These are phyloP conservation scores for Centruroides vittatus DNA, from an alignment of 1,140 invertebrate species.

Conservation along the genomic window DNA sequence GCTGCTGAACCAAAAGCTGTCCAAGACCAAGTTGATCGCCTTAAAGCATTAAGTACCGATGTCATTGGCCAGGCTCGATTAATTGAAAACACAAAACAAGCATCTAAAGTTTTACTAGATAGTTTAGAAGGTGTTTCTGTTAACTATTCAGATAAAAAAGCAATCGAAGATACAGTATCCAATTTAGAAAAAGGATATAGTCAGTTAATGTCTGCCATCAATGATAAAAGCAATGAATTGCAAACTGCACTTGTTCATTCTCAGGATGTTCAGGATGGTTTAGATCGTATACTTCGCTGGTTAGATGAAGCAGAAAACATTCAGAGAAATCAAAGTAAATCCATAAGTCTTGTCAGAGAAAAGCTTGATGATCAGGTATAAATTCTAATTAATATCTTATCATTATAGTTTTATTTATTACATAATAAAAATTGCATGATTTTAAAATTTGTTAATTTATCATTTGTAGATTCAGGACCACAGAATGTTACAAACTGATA, in stretches of 20 bases:
- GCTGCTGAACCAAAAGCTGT: constrained; percentile 73
- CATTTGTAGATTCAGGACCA: constrained; percentile 52
- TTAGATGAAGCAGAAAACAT: constrained; percentile 65
- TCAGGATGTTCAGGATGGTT: constrained; percentile 83
- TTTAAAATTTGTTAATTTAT: not conserved
- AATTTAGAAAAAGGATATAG: constrained; percentile 61
- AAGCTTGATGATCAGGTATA: constrained; percentile 58
- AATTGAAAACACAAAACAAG: constrained; percentile 60
- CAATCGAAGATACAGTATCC: constrained; percentile 59
- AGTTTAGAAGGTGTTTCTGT: constrained; percentile 54
- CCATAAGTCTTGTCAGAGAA: constrained; percentile 74
- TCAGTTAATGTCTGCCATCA: constrained; percentile 50
- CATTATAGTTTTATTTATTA: not conserved
- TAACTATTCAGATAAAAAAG: constrained; percentile 54
- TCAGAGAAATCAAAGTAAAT: constrained; percentile 51
- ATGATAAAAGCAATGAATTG: constrained; percentile 62
- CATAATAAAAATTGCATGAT: not conserved
- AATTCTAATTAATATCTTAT: not conserved
- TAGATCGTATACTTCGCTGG: constrained; percentile 72
- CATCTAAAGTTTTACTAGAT: constrained; percentile 50
- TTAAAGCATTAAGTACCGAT: constrained; percentile 72
- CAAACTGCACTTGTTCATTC: constrained; percentile 81
- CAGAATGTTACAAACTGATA: constrained; percentile 59
- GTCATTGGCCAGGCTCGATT: constrained; percentile 67
- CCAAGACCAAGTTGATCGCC: constrained; percentile 68